phyloP scores from a whole-genome alignment of 92 coral and sea anemone species.

The Bergia sp. region DNA sequence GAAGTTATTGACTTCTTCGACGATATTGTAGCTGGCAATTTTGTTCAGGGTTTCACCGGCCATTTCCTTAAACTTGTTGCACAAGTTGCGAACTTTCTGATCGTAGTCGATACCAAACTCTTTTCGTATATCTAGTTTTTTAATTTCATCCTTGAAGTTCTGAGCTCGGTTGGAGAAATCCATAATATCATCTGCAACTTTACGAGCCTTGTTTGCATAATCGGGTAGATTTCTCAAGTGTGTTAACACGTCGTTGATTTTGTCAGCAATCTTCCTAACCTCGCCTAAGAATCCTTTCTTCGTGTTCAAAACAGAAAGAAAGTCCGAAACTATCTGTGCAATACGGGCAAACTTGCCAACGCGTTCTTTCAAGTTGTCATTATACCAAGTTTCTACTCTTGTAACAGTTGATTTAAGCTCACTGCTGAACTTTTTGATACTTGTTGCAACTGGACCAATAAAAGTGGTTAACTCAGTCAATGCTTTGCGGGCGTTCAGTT shows the following conservation, averaged over 20 bases:
- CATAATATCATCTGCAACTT: conserved; percentile 81
- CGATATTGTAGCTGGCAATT: conserved; percentile 71
- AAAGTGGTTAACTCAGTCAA: conserved; percentile 67
- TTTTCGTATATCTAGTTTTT: conserved; percentile 74
- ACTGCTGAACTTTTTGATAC: conserved; percentile 67
- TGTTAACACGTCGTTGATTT: conserved; percentile 75
- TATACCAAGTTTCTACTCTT: conserved; percentile 86
- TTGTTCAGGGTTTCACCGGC: conserved; percentile 72
- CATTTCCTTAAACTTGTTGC: conserved; percentile 76
- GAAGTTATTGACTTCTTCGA: conserved; percentile 69
- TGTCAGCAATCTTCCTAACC: conserved; percentile 76
- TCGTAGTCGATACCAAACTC: conserved; percentile 82
- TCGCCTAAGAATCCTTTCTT: conserved; percentile 79
- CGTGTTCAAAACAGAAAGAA: conserved; percentile 83
- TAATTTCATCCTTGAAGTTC: conserved; percentile 72
- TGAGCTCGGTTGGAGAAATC: conserved; percentile 79
- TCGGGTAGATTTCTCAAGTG: conserved; percentile 78
- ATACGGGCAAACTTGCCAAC: conserved; percentile 89
- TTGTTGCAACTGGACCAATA: conserved; percentile 78
- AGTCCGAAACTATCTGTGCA: conserved; percentile 81
- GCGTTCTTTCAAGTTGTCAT: conserved; percentile 74
- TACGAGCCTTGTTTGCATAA: conserved; percentile 83
- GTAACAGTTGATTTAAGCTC: conserved; percentile 74
- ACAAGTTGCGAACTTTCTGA: conserved; percentile 72
- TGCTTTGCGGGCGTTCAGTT: conserved; percentile 77